Evolutionary conservation across 2,888 invertebrate genomes (phyloP).

Genomic region (Erebia ligea): DNA sequence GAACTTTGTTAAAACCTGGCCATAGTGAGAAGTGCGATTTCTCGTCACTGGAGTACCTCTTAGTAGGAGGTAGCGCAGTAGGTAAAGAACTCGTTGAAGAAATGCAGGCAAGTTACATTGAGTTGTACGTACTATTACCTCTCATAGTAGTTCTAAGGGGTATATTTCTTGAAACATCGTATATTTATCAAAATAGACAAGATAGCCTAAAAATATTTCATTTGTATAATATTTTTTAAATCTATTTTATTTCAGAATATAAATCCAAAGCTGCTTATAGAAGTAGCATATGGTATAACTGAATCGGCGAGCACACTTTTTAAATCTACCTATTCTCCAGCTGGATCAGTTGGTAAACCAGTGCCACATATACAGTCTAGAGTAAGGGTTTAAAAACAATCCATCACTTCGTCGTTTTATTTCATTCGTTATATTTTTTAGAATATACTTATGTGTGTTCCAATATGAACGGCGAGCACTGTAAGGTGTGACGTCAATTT

Average conservation of each 20-base stretch:
- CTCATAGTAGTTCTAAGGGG: too few species aligned
- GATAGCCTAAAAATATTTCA: too few species aligned
- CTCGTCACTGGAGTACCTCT: conserved; percentile 51
- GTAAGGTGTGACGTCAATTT: too few species aligned
- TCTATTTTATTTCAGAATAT: conserved; percentile 8
- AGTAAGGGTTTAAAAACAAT: conserved; percentile 11
- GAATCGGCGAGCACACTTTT: conserved; percentile 29
- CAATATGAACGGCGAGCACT: too few species aligned
- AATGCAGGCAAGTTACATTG: conserved; percentile 50
- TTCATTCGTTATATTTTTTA: too few species aligned
- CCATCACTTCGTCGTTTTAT: background rate
- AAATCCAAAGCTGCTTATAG: background rate
- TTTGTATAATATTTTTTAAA: background rate
- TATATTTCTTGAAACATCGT: too few species aligned
- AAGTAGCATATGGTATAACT: conserved; percentile 25
- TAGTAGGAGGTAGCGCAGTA: conserved; percentile 59
- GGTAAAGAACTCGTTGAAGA: conserved; percentile 49
- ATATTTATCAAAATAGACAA: too few species aligned
- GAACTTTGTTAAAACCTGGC: conserved; percentile 49
- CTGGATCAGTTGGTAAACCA: conserved; percentile 28
- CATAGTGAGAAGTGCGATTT: conserved; percentile 55
- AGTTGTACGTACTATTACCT: background rate
- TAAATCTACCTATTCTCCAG: background rate
- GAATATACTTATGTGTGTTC: too few species aligned
- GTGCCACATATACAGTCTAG: conserved; percentile 19